Evolutionary conservation across 2,113 vertebrate species (phyloP).

Genomic region (Ceyx cyanopectus): DNA sequence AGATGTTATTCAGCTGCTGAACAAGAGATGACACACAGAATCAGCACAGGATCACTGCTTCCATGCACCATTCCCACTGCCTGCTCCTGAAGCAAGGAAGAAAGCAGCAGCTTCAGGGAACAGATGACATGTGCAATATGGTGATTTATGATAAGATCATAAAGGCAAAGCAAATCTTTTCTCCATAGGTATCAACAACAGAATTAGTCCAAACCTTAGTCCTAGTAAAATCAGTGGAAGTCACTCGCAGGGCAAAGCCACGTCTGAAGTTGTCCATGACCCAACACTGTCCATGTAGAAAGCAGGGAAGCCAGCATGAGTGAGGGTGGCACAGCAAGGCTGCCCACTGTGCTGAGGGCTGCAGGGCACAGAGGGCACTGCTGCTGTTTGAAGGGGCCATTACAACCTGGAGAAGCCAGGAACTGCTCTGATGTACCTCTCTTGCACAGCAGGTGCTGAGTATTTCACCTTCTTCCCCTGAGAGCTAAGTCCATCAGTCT

Average conservation of each 20-base stretch:
- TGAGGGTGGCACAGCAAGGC: background rate
- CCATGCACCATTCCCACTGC: background rate
- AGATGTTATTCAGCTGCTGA: background rate
- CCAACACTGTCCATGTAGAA: background rate
- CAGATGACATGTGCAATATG: fast-evolving
- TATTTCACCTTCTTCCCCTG: background rate
- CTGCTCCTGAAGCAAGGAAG: background rate
- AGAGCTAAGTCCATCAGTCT: background rate
- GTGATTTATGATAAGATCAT: background rate
- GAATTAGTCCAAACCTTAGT: background rate
- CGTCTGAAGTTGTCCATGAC: background rate
- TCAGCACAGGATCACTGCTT: background rate
- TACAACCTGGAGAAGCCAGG: background rate
- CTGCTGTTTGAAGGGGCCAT: background rate
- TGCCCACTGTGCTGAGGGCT: background rate
- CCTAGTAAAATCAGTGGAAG: background rate
- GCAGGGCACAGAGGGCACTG: background rate
- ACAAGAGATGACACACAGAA: background rate
- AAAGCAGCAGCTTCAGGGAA: background rate
- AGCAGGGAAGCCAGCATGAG: fast-evolving
- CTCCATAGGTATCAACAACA: background rate
- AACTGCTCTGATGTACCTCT: background rate
- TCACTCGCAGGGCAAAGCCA: background rate
- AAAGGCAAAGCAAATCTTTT: background rate
- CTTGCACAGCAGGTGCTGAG: background rate